Base-by-base conservation (phyloP, 2,113 vertebrate species). In the Carassius carassius region DNA sequence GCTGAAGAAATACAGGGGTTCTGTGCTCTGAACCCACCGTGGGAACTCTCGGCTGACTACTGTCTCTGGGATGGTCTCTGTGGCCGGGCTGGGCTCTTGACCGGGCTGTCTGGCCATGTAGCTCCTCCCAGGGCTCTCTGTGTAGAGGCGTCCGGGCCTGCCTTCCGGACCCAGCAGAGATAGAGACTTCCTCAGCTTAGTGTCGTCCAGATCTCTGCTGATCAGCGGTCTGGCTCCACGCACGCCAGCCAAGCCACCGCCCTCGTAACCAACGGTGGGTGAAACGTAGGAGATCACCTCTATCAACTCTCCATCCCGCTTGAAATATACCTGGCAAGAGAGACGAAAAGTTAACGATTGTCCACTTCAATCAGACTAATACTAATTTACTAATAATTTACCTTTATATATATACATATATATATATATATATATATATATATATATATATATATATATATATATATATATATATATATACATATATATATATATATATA, bases 21-120 rank as follows among this genome's bases (percentile, higher is more conserved):
- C 97, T 0, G 94, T 92, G 90, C 94, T 95, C 91, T 97, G 97
- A 13, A 98, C 96, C 98, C 98, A 99, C 58, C 97, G 96, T 0
- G 98, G 98, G 90, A 99, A 99, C 85, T 99, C 98, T 0, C 97
- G 96, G 94, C 96, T 99, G 92, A 99, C 97, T 81, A 99, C 97
- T 0, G 97, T 99, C 93, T 99, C 98, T 0, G 98, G 98, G 79
- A 99, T 94, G 88, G 89, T 91, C 88, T 99, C 97, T 0, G 98
- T 97, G 49, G 95, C 96, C 0, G 96, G 88, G 75, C 94, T 96
- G 19, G 94, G 93, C 83, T 95, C 87, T 0, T 90, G 74, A 72
- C 94, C 94, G 72, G 94, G 92, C 54, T 95, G 95, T 85, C 75
- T 91, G 75, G 92, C 93, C 35, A 93, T 92, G 85, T 89, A 90